These are phyloP conservation scores for Andinoacara biseriatus DNA, from an alignment of 2,113 vertebrate species.

Conservation along the genomic window DNA sequence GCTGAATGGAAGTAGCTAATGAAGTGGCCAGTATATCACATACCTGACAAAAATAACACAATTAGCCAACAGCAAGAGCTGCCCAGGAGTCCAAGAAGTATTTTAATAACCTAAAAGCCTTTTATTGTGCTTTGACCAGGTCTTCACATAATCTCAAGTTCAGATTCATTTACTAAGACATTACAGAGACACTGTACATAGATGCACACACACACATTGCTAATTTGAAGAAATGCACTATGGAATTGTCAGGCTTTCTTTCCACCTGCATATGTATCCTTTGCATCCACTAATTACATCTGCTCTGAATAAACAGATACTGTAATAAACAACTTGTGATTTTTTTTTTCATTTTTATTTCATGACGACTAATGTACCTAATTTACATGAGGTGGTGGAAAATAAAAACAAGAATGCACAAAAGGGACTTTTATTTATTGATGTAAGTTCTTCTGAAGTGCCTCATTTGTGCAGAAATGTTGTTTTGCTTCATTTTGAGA, in stretches of 20 bases:
- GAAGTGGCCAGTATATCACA: neutral
- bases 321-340: neutral
- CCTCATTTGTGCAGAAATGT: neutral
- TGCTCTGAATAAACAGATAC: neutral
- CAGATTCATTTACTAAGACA: neutral
- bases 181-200: neutral
- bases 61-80: neutral
- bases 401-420: neutral
- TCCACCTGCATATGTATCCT: slow-evolving; percentile 7
- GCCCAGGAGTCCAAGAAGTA: neutral
- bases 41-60: slow-evolving; percentile 12
- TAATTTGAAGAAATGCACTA: neutral
- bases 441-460: neutral
- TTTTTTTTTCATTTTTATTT: neutral
- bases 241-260: neutral
- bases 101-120: neutral
- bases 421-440: neutral
- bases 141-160: neutral
- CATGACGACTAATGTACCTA: neutral
- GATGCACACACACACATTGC: neutral
- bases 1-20: neutral
- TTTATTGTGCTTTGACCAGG: neutral
- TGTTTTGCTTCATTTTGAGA: neutral
- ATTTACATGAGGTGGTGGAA: slow-evolving; percentile 5
- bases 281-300: slow-evolving; percentile 6